Conservation (phyloP, 2,113 vertebrate genomes). For the Stercorarius parasiticus region DNA sequence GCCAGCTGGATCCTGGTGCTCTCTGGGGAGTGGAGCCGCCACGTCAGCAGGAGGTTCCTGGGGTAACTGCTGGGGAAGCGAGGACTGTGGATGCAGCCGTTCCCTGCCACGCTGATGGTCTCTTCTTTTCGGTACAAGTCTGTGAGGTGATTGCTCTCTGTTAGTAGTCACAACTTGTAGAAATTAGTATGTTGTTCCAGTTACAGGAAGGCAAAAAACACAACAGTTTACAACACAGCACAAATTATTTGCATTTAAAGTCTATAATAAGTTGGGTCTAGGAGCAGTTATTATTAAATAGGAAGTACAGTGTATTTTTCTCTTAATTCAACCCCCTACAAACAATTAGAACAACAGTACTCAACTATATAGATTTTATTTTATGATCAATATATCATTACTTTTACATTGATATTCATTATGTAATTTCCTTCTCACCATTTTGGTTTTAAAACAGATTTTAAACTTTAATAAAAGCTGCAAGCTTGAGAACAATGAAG, state of each 20-base stretch:
- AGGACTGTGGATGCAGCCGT: slow-evolving; percentile 88
- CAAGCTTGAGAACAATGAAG: background rate
- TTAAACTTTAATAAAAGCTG: background rate
- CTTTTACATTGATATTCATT: background rate
- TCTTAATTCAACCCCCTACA: background rate
- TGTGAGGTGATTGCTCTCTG: slow-evolving; percentile 94
- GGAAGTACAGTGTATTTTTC: background rate
- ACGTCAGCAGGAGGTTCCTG: slow-evolving; percentile 90
- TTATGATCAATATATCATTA: background rate
- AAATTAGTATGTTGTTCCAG: slow-evolving; percentile 85
- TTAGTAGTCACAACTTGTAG: slow-evolving; percentile 91
- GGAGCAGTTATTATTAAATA: background rate
- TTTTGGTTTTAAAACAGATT: background rate
- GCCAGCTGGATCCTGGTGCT: slow-evolving; percentile 88
- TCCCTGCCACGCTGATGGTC: slow-evolving; percentile 82
- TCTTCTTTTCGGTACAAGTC: slow-evolving; percentile 95
- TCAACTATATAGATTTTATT: background rate
- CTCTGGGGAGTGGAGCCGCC: slow-evolving; percentile 86
- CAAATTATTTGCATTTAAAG: slow-evolving; percentile 18
- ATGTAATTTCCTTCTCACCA: background rate
- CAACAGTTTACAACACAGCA: slow-evolving; percentile 71
- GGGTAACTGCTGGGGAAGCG: slow-evolving; percentile 94
- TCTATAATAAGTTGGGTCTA: background rate
- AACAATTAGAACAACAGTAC: background rate
- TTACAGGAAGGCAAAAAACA: slow-evolving; percentile 75